Percentiles rank a stretch among this genome's conserved stretches.
Conservation (phyloP, 1,140 invertebrate species). For the Brachionus rotundiformis region DNA sequence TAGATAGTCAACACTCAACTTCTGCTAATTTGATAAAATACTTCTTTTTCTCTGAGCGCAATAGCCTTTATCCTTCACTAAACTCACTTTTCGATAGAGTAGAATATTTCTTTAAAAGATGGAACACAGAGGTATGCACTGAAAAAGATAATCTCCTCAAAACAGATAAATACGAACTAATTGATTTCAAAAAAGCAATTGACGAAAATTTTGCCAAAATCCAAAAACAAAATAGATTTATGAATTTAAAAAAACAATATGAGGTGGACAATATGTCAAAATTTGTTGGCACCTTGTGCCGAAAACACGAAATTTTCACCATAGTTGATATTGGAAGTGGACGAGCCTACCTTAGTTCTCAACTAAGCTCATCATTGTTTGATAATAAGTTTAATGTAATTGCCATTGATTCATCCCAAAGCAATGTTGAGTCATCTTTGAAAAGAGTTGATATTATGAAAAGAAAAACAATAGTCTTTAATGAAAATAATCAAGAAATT, state of each 20-base stretch:
- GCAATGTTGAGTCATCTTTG: slow-evolving; percentile 70
- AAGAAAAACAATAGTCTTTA: slow-evolving; percentile 62
- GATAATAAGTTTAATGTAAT: slow-evolving; percentile 73
- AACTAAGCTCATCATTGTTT: slow-evolving; percentile 68
- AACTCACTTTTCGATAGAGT: background rate
- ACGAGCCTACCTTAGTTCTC: slow-evolving; percentile 77
- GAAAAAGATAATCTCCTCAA: background rate
- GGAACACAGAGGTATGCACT: background rate
- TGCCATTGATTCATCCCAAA: slow-evolving; percentile 74
- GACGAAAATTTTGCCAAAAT: slow-evolving; percentile 38
- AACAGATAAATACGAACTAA: slow-evolving; percentile 1
- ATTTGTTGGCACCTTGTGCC: slow-evolving; percentile 27
- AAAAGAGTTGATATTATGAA: slow-evolving; percentile 65
- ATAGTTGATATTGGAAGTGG: slow-evolving; percentile 83
- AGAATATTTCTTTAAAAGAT: background rate
- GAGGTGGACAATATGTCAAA: slow-evolving; percentile 49
- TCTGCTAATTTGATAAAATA: slow-evolving; percentile 39
- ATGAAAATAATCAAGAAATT: slow-evolving; percentile 53
- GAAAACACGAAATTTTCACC: slow-evolving; percentile 25
- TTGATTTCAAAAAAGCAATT: slow-evolving; percentile 15
- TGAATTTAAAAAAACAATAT: slow-evolving; percentile 42
- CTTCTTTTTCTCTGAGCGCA: background rate
- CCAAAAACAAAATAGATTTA: slow-evolving; percentile 48
- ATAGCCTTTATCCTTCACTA: background rate
- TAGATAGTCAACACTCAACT: background rate